phyloP scores from a whole-genome alignment of 1,140 invertebrate species.

The Limonius californicus region DNA sequence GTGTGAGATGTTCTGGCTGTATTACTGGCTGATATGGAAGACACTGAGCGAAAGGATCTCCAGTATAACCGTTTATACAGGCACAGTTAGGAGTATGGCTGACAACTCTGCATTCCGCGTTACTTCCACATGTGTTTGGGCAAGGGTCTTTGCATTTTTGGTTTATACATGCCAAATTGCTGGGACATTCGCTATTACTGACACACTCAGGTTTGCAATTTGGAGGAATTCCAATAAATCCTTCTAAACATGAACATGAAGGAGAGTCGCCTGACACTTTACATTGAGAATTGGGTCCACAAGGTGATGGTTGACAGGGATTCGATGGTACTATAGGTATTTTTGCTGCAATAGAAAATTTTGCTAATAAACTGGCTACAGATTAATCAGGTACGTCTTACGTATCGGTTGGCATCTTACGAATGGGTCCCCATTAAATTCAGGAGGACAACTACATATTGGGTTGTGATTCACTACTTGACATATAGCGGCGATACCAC shows the following conservation, averaged over 20 bases:
- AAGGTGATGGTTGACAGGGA: slow-evolving; percentile 73
- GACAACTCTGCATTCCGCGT: slow-evolving; percentile 71
- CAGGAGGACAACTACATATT: slow-evolving; percentile 64
- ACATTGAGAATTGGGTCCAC: slow-evolving; percentile 74
- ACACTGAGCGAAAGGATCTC: slow-evolving; percentile 70
- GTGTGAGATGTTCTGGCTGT: slow-evolving; percentile 22
- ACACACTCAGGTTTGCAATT: slow-evolving; percentile 75
- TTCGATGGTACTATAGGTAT: slow-evolving; percentile 44
- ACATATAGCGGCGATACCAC: slow-evolving; percentile 67
- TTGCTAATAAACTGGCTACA: too few species aligned
- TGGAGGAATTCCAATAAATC: slow-evolving; percentile 67
- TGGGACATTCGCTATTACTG: slow-evolving; percentile 72
- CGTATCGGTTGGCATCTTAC: slow-evolving; percentile 52
- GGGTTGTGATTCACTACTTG: slow-evolving; percentile 67
- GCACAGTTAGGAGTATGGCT: slow-evolving; percentile 73
- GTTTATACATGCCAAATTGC: slow-evolving; percentile 68
- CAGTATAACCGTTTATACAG: slow-evolving; percentile 68
- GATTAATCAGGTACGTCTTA: slow-evolving; percentile 38
- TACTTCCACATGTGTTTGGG: slow-evolving; percentile 69
- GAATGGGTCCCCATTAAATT: slow-evolving; percentile 68
- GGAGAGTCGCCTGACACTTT: slow-evolving; percentile 55
- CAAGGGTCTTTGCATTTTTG: slow-evolving; percentile 74
- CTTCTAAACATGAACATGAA: slow-evolving; percentile 65
- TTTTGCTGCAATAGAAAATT: slow-evolving; percentile 21
- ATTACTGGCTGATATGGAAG: slow-evolving; percentile 42